Base-by-base conservation (phyloP, 2,113 vertebrate genomes). In the Herpetotheres cachinnans region DNA sequence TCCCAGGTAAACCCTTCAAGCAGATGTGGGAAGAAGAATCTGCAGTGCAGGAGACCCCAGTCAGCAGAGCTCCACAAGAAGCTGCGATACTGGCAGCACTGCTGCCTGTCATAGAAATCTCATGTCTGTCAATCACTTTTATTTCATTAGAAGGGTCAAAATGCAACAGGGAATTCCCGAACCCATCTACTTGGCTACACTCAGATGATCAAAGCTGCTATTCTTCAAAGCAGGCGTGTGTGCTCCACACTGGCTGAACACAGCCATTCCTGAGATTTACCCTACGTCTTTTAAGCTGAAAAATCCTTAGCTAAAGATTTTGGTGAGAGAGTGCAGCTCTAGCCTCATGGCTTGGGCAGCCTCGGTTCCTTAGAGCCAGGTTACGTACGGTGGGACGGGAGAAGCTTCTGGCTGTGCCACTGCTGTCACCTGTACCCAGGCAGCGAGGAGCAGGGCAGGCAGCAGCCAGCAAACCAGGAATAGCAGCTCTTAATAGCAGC, bases 371-470 rank as follows among this genome's bases (percentile, higher is more conserved):
- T 19, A 34, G 24, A 78, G 36, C 22, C 32, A 61, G 47, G 20
- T 14, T 16, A 54, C 0, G 0, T 6, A 6, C 0, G 0, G 58
- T 32, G 56, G 30, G n/a, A 46, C 9, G 25, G 27, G 27, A 84
- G 47, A 56, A 67, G 52, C 42, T 34, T 56, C 69, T 44, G 55
- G 34, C 62, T 67, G 72, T 50, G 67, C 86, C 0, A 0, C 50
- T 82, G 83, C 32, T 1, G 0, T 26, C 42, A 25, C 8, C 67
- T 19, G 50, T 34, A 24, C 50, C 58, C 50, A 14, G 14, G 63
- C 11, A 0, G 4, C 0, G 0, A 69, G n/a, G 25, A 80, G 24
- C 69, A 59, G 27, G 9, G 65, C 65, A 79, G 72, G 82, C 44
- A 89, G 55, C 59, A 29, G 46, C 27, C 0, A 0, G 24, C 62